These are phyloP conservation scores for Fringilla coelebs DNA, from an alignment of 2,797 vertebrate species.

Conservation along the genomic window DNA sequence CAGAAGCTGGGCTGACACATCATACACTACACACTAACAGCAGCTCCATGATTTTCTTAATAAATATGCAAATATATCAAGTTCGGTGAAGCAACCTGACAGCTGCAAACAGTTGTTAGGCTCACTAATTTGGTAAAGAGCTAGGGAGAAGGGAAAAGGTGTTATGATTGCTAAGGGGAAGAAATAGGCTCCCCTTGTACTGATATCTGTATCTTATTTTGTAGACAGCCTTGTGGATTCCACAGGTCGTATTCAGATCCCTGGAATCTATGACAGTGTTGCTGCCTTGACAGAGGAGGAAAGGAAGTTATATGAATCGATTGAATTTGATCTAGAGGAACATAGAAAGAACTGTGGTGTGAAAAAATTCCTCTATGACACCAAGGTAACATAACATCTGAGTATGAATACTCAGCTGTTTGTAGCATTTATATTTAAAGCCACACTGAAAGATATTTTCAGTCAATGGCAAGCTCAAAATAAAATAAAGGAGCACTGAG, in stretches of 20 bases:
- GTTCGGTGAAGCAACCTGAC: neutral
- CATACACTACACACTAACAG: neutral
- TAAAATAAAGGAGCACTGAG: neutral
- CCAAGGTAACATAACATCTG: constrained; percentile 79
- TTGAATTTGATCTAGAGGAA: constrained; percentile 83
- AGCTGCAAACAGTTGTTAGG: neutral
- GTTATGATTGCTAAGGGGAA: neutral
- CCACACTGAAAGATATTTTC: neutral
- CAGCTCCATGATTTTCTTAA: neutral
- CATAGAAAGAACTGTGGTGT: constrained; percentile 79
- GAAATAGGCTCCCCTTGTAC: neutral
- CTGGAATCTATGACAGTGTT: constrained; percentile 85
- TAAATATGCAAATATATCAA: neutral
- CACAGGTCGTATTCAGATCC: constrained; percentile 85
- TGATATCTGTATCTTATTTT: neutral
- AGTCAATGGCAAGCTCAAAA: neutral
- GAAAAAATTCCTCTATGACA: constrained; percentile 81
- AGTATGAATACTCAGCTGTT: neutral
- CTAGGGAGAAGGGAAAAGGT: neutral
- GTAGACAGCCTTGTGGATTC: constrained; percentile 87
- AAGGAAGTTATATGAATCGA: constrained; percentile 77
- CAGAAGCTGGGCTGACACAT: neutral
- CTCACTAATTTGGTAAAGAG: neutral
- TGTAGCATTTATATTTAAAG: neutral
- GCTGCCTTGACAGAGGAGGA: constrained; percentile 83